phyloP scores from a whole-genome alignment of 2,113 vertebrate genomes.

The Athene cunicularia region DNA sequence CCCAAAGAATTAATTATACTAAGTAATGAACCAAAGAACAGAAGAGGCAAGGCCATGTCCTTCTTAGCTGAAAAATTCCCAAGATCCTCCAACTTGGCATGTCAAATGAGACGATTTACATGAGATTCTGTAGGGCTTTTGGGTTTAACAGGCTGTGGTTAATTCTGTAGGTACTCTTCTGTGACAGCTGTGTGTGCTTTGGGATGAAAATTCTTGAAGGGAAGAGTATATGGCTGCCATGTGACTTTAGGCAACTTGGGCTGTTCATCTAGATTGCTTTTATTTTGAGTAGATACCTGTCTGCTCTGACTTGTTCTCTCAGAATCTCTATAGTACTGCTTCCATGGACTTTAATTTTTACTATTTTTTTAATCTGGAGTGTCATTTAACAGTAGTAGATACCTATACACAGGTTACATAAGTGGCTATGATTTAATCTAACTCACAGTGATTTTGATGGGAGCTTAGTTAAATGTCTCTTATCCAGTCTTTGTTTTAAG shows the following conservation, averaged over 20 bases:
- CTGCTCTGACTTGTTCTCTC: not conserved
- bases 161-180: not conserved
- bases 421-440: not conserved
- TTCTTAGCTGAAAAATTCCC: not conserved
- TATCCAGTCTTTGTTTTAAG: not conserved
- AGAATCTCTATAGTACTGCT: not conserved
- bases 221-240: not conserved
- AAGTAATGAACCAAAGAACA: not conserved
- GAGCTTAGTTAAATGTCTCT: not conserved
- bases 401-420: accelerated
- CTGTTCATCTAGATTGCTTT: not conserved
- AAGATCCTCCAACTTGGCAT: not conserved
- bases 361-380: not conserved
- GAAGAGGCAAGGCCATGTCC: not conserved
- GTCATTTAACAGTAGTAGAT: not conserved
- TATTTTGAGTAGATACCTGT: not conserved
- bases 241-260: not conserved
- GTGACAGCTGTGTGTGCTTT: not conserved
- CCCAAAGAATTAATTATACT: not conserved
- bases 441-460: not conserved
- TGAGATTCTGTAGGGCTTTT: not conserved
- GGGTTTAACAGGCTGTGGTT: not conserved
- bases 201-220: not conserved
- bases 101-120: not conserved
- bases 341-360: not conserved